Conservation (phyloP, 2,113 vertebrate species). For the Copsychus sechellarum region DNA sequence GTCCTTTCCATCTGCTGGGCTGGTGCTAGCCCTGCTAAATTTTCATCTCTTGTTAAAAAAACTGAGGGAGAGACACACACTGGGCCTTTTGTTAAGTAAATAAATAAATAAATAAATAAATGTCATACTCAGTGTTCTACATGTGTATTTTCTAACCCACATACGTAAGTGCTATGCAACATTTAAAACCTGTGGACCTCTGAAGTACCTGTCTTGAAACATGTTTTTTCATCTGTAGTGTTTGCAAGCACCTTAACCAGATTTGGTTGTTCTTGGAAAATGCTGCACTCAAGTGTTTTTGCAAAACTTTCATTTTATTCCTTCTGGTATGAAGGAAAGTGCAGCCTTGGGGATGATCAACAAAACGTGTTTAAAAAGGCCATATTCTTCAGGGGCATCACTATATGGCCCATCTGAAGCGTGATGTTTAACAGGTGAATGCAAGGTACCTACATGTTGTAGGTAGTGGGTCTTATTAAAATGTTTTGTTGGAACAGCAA, state of each 20-base stretch:
- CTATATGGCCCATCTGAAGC: background rate
- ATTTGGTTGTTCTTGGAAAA: background rate
- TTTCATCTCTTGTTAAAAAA: background rate
- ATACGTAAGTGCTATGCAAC: background rate
- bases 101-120: background rate
- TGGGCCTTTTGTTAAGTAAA: background rate
- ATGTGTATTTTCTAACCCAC: background rate
- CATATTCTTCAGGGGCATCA: background rate
- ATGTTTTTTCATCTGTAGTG: background rate
- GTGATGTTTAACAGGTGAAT: background rate
- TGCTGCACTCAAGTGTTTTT: background rate
- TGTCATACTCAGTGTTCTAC: rapidly evolving
- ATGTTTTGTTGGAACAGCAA: background rate
- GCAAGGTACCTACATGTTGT: background rate
- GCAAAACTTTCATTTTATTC: background rate
- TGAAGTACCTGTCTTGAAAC: background rate
- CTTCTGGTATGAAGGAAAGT: background rate
- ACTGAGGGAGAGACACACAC: background rate
- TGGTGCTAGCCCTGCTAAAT: background rate
- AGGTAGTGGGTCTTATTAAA: background rate
- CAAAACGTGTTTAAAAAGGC: background rate
- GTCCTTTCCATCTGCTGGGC: background rate
- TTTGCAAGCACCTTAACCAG: background rate
- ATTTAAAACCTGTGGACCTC: background rate
- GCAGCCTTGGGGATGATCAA: background rate